Conservation (phyloP, 30 jellyfish, hydroid and myxozoan genomes). For the Cassiopea andromeda region DNA sequence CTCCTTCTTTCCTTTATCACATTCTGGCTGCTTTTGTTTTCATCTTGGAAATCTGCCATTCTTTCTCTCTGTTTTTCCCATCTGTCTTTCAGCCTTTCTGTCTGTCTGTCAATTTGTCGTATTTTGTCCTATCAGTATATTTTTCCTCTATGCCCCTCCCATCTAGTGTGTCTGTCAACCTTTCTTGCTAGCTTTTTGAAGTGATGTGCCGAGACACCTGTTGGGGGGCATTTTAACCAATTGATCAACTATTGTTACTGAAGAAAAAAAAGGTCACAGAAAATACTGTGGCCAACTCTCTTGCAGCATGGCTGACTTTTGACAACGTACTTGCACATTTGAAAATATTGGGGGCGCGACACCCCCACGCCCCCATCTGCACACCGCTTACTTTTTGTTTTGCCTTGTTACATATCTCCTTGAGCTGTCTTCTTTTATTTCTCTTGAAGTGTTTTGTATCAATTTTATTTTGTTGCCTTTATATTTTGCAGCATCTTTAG, state of each 20-base stretch:
- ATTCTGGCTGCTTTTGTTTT: not conserved
- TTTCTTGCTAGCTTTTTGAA: not conserved
- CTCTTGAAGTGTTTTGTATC: not conserved
- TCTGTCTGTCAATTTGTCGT: not conserved
- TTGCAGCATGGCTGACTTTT: no score
- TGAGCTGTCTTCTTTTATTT: not conserved
- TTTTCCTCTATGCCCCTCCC: not conserved
- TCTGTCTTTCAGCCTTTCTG: not conserved
- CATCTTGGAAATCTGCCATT: not conserved
- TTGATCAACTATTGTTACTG: no score
- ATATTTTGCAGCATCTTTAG: conserved; percentile 72
- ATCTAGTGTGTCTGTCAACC: not conserved
- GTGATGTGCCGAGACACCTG: not conserved
- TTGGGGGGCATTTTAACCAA: no score
- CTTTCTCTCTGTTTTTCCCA: not conserved
- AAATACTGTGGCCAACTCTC: no score
- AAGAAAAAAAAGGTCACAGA: no score
- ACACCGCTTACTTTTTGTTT: no score
- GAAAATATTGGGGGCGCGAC: no score
- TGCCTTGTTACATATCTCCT: not conserved
- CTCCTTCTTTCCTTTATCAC: not conserved
- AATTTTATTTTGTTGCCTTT: no score
- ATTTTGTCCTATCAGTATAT: not conserved
- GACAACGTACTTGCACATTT: no score
- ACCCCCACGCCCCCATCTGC: no score